These are phyloP conservation scores for Atrina japonica DNA, from an alignment of 2,888 invertebrate species.

Conservation along the genomic window DNA sequence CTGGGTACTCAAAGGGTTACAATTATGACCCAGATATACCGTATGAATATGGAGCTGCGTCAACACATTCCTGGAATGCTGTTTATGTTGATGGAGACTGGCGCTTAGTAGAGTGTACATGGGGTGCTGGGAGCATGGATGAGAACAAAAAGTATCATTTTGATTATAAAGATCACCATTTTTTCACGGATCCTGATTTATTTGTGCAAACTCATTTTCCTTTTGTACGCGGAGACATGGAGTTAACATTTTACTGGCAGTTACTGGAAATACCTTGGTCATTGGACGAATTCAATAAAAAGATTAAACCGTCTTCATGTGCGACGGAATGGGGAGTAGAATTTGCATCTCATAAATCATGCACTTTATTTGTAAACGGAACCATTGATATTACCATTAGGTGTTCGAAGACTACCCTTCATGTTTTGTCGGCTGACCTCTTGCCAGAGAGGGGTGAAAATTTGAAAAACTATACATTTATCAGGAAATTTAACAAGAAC, in stretches of 20 bases:
- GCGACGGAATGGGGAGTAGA: slow-evolving; percentile 38
- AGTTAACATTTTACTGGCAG: slow-evolving; percentile 31
- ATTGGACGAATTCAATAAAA: slow-evolving; percentile 32
- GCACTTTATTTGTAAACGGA: slow-evolving; percentile 16
- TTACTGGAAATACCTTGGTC: slow-evolving; percentile 27
- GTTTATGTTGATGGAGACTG: slow-evolving; percentile 35
- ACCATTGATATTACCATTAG: slow-evolving; percentile 3
- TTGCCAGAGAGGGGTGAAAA: slow-evolving; percentile 27
- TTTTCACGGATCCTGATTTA: slow-evolving; percentile 26
- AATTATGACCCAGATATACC: slow-evolving; percentile 32
- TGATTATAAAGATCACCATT: slow-evolving; percentile 27
- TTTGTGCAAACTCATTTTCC: slow-evolving; percentile 38
- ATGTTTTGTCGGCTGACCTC: slow-evolving; percentile 18
- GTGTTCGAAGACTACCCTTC: slow-evolving; percentile 1
- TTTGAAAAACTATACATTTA: slow-evolving; percentile 17
- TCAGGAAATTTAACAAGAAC: slow-evolving; percentile 9
- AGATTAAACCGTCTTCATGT: slow-evolving; percentile 34
- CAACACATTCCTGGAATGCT: slow-evolving; percentile 36
- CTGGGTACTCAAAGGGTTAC: slow-evolving; percentile 40
- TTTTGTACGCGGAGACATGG: slow-evolving; percentile 12
- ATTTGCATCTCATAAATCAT: slow-evolving; percentile 29
- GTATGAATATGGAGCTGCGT: slow-evolving; percentile 11
- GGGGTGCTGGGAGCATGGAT: slow-evolving; percentile 39
- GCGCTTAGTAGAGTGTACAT: slow-evolving; percentile 36
- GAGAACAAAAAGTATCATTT: slow-evolving; percentile 30